Percentiles rank a stretch among this genome's conserved stretches.
These are phyloP conservation scores for Zeus faber DNA, from an alignment of 2,113 vertebrate genomes.

Conservation along the genomic window DNA sequence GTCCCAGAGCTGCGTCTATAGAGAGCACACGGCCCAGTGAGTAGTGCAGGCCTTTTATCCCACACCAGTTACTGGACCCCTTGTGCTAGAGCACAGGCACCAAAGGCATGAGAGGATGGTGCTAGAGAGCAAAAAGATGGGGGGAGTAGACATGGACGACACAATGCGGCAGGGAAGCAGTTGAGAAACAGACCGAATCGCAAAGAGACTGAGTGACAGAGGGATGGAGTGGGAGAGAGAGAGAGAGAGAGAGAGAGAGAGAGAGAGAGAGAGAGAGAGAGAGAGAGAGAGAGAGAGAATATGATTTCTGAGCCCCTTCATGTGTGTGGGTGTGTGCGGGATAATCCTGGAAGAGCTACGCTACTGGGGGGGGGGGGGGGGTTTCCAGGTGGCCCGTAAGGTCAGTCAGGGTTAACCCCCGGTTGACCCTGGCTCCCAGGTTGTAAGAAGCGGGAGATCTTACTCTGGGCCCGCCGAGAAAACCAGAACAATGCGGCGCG, in stretches of 20 bases:
- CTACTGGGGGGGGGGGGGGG: slow-evolving; percentile 1
- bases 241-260: neutral
- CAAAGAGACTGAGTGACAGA: no score
- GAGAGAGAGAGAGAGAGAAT: slow-evolving; percentile 9
- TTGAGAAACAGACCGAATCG: neutral
- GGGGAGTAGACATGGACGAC: neutral
- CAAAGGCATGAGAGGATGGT: neutral
- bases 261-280: slow-evolving; percentile 11
- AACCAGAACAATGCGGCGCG: slow-evolving; percentile 40
- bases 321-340: slow-evolving; percentile 46
- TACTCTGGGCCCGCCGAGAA: slow-evolving; percentile 37
- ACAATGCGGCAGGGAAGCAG: slow-evolving; percentile 7
- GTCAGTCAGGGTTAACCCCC: slow-evolving; percentile 62
- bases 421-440: slow-evolving; percentile 48
- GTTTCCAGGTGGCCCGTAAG: slow-evolving; percentile 61
- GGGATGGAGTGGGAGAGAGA: neutral
- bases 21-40: slow-evolving; percentile 37
- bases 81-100: slow-evolving; percentile 28
- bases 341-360: slow-evolving; percentile 48
- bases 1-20: slow-evolving; percentile 34
- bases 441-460: slow-evolving; percentile 47
- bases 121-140: slow-evolving; percentile 1
- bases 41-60: slow-evolving; percentile 37
- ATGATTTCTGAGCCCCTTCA: slow-evolving; percentile 31
- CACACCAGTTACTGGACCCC: slow-evolving; percentile 44